Evolutionary conservation across 2,113 vertebrate species (phyloP).

Genomic region (Hypanus sabinus): DNA sequence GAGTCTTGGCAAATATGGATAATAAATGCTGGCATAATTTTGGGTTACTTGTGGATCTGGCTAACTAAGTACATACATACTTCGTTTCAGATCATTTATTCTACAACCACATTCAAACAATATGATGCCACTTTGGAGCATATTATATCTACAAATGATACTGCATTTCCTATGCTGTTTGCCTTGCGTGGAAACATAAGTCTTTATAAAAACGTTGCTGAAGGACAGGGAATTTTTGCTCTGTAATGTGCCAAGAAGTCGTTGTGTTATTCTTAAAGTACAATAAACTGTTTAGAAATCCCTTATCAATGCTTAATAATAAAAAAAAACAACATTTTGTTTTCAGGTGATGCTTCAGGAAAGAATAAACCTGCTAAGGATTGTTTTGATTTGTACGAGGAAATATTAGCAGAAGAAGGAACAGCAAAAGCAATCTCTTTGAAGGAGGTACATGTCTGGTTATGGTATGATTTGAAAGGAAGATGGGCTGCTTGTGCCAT

Average conservation of each 20-base stretch:
- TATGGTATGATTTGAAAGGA: not conserved
- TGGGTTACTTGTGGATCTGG: not conserved
- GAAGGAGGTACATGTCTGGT: constrained; percentile 61
- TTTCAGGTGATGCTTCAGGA: constrained; percentile 4
- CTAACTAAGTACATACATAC: not conserved
- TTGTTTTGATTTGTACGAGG: constrained; percentile 87
- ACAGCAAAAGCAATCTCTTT: constrained; percentile 74
- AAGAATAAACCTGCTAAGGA: constrained; percentile 52
- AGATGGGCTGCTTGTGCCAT: not conserved
- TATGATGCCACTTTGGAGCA: not conserved
- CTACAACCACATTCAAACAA: not conserved
- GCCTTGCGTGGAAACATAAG: not conserved
- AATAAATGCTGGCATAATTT: not conserved
- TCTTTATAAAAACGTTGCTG: not conserved
- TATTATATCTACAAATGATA: not conserved
- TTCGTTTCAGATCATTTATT: not conserved
- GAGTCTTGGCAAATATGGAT: not conserved
- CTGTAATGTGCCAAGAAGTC: not conserved
- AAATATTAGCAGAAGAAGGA: constrained; percentile 81
- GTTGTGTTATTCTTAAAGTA: not conserved
- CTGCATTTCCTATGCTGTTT: not conserved
- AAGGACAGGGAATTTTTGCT: not conserved
- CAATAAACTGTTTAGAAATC: not conserved
- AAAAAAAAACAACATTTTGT: not conserved
- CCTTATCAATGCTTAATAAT: not conserved